phyloP scores from a whole-genome alignment of 2,113 vertebrate genomes.

The Stigmatopora argus region DNA sequence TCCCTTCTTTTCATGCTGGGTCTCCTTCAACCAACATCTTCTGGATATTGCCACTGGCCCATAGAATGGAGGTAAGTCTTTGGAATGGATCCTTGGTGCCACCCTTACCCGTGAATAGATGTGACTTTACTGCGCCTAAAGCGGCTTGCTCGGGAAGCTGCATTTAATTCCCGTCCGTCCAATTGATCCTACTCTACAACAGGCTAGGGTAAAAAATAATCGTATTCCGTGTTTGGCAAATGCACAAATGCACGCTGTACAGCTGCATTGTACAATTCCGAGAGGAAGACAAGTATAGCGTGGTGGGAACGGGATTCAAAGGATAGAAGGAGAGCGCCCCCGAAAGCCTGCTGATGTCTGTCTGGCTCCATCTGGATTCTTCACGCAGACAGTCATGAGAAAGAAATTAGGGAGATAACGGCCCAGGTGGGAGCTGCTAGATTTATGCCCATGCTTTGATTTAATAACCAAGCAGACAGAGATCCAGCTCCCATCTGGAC shows the following conservation, averaged over 20 bases:
- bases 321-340: background rate
- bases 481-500: constrained; percentile 39
- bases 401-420: constrained; percentile 10
- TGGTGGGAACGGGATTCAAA: background rate
- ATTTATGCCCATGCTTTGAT: constrained; percentile 42
- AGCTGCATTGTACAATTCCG: background rate
- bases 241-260: background rate
- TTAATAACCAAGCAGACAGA: constrained; percentile 11
- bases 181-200: background rate
- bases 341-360: constrained; percentile 6
- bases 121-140: constrained; percentile 10
- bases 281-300: constrained; percentile 1
- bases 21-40: constrained; percentile 33
- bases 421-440: constrained; percentile 11
- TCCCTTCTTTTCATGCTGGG: constrained; percentile 19
- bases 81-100: background rate
- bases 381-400: constrained; percentile 1
- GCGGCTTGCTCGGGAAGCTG: constrained; percentile 4
- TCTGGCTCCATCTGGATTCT: constrained; percentile 30
- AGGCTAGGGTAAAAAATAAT: background rate
- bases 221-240: background rate
- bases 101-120: background rate
- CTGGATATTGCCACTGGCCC: constrained; percentile 51
- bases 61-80: constrained; percentile 66
- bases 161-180: background rate